These are phyloP conservation scores for chimpanzee (Pan troglodytes) DNA, from an alignment of 2,113 vertebrate genomes.

Conservation along the genomic window NHGRI_mPanTro3-v2.1_pri NC_072419.2:68588501-68589000, in stretches of 20 bases:
- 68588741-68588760: too few species aligned
- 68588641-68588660: constrained; percentile 99
- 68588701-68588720: constrained; percentile 55
- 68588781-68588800: not conserved
- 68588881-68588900: not conserved
- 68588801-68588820: not conserved
- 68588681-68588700: constrained; percentile 94
- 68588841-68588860: not conserved
- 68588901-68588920: not conserved
- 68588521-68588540: constrained; percentile 95
- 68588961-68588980: not conserved
- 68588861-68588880: fast-evolving
- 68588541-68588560: constrained; percentile 98
- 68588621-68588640: constrained; percentile 98
- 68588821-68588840: not conserved
- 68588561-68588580: constrained; percentile 95
- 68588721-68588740: fast-evolving
- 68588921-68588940: not conserved
- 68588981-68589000: not conserved
- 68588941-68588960: too few species aligned
- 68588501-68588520: constrained; percentile 87
- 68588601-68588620: constrained; percentile 96
- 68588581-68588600: constrained; percentile 93
- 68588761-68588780: not conserved
- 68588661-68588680: constrained; percentile 96